These are phyloP conservation scores for Anarhynchus alexandrinus DNA, from an alignment of 2,113 vertebrate species.

Conservation along the genomic window DNA sequence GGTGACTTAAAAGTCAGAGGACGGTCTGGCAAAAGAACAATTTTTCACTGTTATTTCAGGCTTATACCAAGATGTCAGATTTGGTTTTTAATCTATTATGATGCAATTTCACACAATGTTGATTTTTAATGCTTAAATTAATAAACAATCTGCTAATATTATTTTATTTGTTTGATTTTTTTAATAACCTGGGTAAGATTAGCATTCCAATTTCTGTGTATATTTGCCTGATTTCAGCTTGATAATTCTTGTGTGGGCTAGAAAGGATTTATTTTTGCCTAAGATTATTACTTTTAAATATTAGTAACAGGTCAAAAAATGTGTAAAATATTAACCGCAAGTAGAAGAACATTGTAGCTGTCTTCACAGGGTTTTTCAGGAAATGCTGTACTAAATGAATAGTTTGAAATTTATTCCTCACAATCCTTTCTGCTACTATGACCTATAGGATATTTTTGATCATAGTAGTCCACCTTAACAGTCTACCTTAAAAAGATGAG, in stretches of 20 bases:
- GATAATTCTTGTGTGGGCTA: neutral
- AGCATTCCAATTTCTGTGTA: neutral
- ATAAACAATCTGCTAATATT: neutral
- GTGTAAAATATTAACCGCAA: neutral
- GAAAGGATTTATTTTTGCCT: neutral
- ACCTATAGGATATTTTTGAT: neutral
- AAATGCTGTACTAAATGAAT: neutral
- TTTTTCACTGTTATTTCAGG: neutral
- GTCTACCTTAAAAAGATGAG: constrained; percentile 59
- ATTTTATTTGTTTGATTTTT: neutral
- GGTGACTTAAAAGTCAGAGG: neutral
- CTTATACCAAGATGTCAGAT: neutral
- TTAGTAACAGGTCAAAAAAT: neutral
- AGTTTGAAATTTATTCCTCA: neutral
- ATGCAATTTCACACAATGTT: neutral
- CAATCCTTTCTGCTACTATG: neutral
- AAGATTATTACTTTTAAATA: neutral
- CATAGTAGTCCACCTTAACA: constrained; percentile 48
- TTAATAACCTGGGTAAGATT: neutral
- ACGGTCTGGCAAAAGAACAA: neutral
- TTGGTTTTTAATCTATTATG: neutral
- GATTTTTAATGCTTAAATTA: neutral
- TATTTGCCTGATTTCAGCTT: neutral
- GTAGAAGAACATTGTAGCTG: neutral
- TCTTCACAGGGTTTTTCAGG: neutral